Base-by-base conservation (phyloP, 2,888 invertebrate species). In the Gymnocheta viridis region DNA sequence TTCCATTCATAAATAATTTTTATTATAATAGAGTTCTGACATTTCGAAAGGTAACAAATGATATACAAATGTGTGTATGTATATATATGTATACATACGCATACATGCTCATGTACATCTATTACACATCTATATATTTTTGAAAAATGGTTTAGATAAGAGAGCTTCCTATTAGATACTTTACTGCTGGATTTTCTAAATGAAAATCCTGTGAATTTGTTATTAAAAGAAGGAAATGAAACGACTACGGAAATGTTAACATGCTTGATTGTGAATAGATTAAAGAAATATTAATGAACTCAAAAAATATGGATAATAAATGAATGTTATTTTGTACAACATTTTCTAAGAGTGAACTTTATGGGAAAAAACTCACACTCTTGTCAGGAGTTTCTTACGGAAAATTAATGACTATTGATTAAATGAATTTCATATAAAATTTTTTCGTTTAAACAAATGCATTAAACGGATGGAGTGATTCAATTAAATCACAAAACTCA, bases 1-100 rank as follows among this genome's bases (percentile, higher is more conserved):
- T 64, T 79, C 22, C 22, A n/a, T 62, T 22, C 54, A 79, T 79
- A 79, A 79, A 79, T 79, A 70, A 72, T 10, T 54, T 35, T 9
- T 24, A 14, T 7, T 56, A 72, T 35, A 56, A 47, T 17, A 47
- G 44, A 47, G 14, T 10, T 72, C 2, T 19, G 62, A 54, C 54
- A 32, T 56, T 62, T 44, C 4, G 47, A 35, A 64, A 70, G 35
- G 17, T 62, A 70, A 62, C 62, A 70, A 70, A 70, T 70, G 51
- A 54, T 70, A 17, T 5, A 51, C 12, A 27, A n/a, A n/a, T n/a
- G n/a, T 12, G 1, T 14, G 14, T 24, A 0, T 27, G 41, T n/a
- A n/a, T n/a, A n/a, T n/a, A n/a, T n/a, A n/a, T n/a, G 47, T 24
- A 12, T 4, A 4, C 5, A 24, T 12, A 14, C 14, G 10, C 10